phyloP scores from a whole-genome alignment of 1,140 invertebrate species.

The Andrena cerasifolii region DNA sequence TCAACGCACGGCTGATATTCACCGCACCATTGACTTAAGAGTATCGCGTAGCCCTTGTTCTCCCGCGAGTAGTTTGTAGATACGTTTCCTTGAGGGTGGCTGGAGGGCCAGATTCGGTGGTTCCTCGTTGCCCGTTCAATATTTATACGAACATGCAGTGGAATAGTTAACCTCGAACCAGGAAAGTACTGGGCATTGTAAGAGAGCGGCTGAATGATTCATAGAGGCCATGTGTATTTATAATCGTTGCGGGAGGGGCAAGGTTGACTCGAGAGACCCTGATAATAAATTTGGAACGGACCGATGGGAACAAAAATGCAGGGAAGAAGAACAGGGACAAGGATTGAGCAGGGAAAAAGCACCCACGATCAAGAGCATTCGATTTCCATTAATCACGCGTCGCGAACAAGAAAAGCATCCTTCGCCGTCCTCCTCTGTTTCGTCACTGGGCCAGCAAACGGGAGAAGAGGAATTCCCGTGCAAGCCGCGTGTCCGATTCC shows the following conservation, averaged over 20 bases:
- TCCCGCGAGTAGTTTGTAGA: no score
- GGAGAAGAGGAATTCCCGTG: conserved; percentile 44
- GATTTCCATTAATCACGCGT: no score
- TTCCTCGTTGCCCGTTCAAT: conserved; percentile 11
- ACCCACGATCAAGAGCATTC: no score
- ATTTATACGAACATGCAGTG: conserved; percentile 39
- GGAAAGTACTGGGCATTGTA: conserved; percentile 5
- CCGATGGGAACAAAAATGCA: not conserved
- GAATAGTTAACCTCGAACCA: conserved; percentile 8
- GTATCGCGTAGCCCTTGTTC: no score
- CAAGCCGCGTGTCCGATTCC: conserved; percentile 22
- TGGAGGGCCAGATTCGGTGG: no score
- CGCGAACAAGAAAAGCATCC: no score
- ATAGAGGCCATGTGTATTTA: conserved; percentile 26
- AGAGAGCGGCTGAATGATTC: conserved; percentile 30
- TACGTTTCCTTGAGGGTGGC: no score
- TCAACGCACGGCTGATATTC: no score
- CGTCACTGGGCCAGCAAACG: conserved; percentile 15
- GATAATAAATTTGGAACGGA: conserved; percentile 36
- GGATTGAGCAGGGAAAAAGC: no score
- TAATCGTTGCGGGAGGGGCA: not conserved
- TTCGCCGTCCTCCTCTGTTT: no score
- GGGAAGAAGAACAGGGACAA: no score
- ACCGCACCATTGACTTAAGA: not conserved
- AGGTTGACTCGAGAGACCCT: not conserved